Percentiles rank a stretch among this genome's conserved stretches.
Evolutionary conservation across 2,888 invertebrate species (phyloP).

Genomic region (Tachina fera): DNA sequence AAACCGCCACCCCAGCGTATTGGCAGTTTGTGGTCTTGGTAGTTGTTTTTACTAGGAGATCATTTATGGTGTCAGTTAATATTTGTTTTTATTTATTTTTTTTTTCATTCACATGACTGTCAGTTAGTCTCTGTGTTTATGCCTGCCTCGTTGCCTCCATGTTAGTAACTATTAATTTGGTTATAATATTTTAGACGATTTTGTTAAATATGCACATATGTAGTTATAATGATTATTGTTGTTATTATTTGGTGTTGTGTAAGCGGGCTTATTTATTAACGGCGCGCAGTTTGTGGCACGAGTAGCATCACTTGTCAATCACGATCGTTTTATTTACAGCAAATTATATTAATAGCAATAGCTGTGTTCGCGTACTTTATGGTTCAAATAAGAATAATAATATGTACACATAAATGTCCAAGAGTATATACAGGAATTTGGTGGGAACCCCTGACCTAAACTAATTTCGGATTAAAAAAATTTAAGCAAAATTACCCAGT

Average conservation of each 20-base stretch:
- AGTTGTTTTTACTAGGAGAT: slow-evolving; percentile 20
- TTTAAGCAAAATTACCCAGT: no score
- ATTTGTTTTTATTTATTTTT: not conserved
- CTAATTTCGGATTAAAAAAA: no score
- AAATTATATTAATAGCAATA: slow-evolving; percentile 1
- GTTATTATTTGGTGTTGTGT: slow-evolving; percentile 16
- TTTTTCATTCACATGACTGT: slow-evolving; percentile 25
- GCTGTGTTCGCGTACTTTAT: not conserved
- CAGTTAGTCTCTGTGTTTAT: slow-evolving; percentile 16
- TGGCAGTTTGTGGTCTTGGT: not conserved
- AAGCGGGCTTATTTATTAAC: slow-evolving; percentile 21
- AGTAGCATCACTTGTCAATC: slow-evolving; percentile 66
- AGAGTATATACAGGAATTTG: no score
- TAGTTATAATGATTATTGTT: slow-evolving; percentile 13
- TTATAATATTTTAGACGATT: slow-evolving; percentile 20
- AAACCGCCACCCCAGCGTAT: slow-evolving; percentile 6
- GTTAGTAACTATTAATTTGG: not conserved
- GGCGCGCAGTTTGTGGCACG: slow-evolving; percentile 28
- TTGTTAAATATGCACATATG: slow-evolving; percentile 19
- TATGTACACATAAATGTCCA: not conserved
- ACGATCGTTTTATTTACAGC: slow-evolving; percentile 14
- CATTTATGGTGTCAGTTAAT: slow-evolving; percentile 42
- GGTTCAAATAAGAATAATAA: not conserved
- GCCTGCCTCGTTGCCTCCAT: slow-evolving; percentile 2
- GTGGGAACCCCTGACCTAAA: no score